Percentiles rank a stretch among this genome's conserved stretches.
Evolutionary conservation across 2,113 vertebrate genomes (phyloP).

Genomic region (Pristiophorus japonicus): DNA sequence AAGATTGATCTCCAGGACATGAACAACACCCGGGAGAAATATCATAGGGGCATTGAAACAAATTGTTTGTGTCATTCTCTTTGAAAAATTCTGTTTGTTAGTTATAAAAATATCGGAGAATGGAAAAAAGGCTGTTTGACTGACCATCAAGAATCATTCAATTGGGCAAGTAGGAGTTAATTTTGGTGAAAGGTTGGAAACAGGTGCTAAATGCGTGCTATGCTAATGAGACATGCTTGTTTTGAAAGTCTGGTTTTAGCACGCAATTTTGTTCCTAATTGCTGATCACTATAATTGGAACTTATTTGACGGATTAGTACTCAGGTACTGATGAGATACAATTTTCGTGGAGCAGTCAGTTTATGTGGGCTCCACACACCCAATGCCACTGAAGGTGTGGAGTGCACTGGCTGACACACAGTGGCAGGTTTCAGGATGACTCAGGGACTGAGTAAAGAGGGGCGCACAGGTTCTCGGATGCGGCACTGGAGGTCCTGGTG

Average conservation of each 20-base stretch:
- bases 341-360: neutral
- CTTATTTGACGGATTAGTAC: neutral
- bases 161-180: neutral
- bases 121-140: neutral
- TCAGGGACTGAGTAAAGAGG: neutral
- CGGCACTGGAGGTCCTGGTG: neutral
- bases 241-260: neutral
- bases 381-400: neutral
- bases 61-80: neutral
- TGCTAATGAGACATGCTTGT: no score
- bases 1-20: no score
- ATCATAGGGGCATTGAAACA: neutral
- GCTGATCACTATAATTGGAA: neutral
- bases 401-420: neutral
- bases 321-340: neutral
- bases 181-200: neutral
- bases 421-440: neutral
- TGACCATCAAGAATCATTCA: neutral
- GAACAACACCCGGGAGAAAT: neutral
- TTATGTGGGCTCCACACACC: neutral
- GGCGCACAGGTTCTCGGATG: neutral
- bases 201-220: neutral
- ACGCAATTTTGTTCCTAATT: neutral
- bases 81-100: neutral
- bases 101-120: neutral